A percentile compares a stretch with the other conserved stretches of the same genome.
Conservation (phyloP, 2,113 vertebrate genomes). For the Sialia sialis region DNA sequence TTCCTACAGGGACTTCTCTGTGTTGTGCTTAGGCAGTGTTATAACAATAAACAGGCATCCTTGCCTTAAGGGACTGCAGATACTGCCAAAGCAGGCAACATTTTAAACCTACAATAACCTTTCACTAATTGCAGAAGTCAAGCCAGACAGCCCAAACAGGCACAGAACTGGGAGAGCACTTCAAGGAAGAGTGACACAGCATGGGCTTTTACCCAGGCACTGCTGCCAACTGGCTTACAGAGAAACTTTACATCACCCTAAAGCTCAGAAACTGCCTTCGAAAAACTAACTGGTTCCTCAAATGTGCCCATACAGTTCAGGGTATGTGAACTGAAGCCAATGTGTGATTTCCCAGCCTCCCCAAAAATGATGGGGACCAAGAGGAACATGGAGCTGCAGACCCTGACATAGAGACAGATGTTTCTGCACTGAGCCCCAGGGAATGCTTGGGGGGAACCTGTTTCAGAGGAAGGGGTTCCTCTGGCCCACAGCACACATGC, state of each 20-base stretch:
- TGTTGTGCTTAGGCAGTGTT: not conserved
- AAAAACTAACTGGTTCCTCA: not conserved
- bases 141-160: not conserved
- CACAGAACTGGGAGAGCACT: not conserved
- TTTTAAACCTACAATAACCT: constrained; percentile 47
- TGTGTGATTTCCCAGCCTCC: not conserved
- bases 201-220: not conserved
- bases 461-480: not conserved
- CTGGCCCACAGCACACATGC: not conserved
- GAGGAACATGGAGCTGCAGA: not conserved
- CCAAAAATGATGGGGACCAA: not conserved
- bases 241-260: not conserved
- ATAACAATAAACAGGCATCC: constrained; percentile 54
- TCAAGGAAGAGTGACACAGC: constrained; percentile 48
- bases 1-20: not conserved
- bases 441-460: not conserved
- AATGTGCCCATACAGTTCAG: not conserved
- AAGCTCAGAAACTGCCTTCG: constrained; percentile 3
- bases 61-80: constrained; percentile 9
- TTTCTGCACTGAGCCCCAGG: not conserved
- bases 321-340: not conserved
- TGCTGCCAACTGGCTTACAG: constrained; percentile 32
- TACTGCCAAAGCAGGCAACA: constrained; percentile 48
- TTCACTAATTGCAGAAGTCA: constrained; percentile 41
- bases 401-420: accelerated